phyloP scores from a whole-genome alignment of 2,113 vertebrate genomes.

The Carassius gibelio region DNA sequence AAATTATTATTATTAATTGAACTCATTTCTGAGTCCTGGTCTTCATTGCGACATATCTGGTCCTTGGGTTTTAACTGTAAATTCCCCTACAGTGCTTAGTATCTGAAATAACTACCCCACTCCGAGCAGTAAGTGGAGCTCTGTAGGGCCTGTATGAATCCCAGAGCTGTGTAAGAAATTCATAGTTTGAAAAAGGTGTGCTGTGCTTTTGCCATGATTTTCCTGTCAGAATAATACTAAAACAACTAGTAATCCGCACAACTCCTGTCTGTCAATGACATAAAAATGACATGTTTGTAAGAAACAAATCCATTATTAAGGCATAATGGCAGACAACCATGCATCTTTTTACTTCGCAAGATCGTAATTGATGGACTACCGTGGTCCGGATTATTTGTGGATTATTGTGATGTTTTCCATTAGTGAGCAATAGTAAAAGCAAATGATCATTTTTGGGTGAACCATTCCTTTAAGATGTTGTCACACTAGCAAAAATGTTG shows the following conservation, averaged over 20 bases:
- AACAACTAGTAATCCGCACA: background rate
- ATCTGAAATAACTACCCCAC: constrained; percentile 31
- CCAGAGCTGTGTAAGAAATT: background rate
- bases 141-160: background rate
- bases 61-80: no score
- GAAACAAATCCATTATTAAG: background rate
- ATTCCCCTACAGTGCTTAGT: no score
- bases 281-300: background rate
- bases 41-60: no score
- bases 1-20: no score
- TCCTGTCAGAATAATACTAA: background rate
- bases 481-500: no score
- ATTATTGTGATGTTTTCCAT: no score
- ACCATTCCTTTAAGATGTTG: no score
- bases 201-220: background rate
- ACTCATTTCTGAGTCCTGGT: no score
- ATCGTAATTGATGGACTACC: no score
- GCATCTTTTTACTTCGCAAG: background rate
- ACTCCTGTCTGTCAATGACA: background rate
- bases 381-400: background rate
- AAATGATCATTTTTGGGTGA: no score
- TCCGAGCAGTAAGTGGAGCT: background rate
- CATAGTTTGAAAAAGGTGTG: background rate
- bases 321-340: background rate
- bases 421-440: no score